A percentile compares a stretch with the other conserved stretches of the same genome.
Conservation (phyloP, 2,797 vertebrate species). For the Mormyrops attenuatus region DNA sequence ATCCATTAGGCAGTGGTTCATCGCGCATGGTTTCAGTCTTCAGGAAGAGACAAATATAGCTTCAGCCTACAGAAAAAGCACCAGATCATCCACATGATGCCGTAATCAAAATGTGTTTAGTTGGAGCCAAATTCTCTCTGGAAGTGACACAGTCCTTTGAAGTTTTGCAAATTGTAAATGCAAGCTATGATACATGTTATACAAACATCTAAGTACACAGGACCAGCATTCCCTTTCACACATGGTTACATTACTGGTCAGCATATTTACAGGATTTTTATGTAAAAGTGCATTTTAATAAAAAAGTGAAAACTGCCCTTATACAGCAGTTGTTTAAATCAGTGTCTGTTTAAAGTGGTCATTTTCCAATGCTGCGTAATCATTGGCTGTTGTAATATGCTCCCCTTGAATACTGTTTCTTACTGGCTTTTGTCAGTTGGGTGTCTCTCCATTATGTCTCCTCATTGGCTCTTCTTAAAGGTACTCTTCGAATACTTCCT, state of each 20-base stretch:
- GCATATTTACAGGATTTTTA: conserved; percentile 4
- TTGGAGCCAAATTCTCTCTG: neutral
- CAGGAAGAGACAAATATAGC: neutral
- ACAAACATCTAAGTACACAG: conserved; percentile 10
- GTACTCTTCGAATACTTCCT: neutral
- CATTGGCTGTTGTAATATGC: neutral
- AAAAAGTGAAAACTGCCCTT: conserved; percentile 15
- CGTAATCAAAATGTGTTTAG: neutral
- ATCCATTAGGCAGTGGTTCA: neutral
- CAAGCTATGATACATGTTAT: conserved; percentile 5
- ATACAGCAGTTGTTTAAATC: neutral
- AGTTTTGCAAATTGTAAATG: neutral
- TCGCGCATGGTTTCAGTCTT: neutral
- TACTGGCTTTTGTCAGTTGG: neutral
- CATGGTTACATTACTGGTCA: conserved; percentile 13
- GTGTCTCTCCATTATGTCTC: neutral
- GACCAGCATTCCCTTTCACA: neutral
- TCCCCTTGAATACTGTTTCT: neutral
- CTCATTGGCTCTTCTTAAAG: conserved; percentile 6
- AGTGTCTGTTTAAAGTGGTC: neutral
- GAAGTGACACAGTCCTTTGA: neutral
- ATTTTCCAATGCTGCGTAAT: neutral
- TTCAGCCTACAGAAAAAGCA: neutral
- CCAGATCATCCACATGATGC: neutral
- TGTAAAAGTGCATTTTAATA: conserved; percentile 10